Conservation (phyloP, 2,113 vertebrate genomes). For the Cyrtonyx montezumae region DNA sequence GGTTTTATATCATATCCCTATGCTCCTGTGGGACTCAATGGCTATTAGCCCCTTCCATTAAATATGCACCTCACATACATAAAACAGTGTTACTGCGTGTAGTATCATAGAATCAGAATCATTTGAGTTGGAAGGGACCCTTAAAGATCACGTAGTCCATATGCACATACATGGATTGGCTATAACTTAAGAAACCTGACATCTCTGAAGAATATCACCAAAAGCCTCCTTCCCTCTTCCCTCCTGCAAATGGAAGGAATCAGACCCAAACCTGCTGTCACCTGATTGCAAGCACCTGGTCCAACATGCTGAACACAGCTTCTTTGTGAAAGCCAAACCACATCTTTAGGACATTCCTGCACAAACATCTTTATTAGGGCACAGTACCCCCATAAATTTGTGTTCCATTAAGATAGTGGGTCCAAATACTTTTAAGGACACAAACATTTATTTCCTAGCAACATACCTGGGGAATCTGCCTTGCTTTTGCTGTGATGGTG, state of each 20-base stretch:
- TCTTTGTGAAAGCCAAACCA: background rate
- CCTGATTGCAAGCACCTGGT: background rate
- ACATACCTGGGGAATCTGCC: background rate
- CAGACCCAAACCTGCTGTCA: background rate
- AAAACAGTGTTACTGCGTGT: background rate
- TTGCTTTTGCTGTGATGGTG: background rate
- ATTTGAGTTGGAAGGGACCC: no score
- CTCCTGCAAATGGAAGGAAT: background rate
- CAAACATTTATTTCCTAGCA: background rate
- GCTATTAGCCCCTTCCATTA: background rate
- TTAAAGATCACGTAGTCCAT: no score
- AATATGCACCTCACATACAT: background rate
- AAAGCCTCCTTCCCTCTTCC: background rate
- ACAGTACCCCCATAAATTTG: background rate
- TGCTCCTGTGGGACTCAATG: background rate
- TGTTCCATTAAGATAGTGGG: background rate
- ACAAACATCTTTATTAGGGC: background rate
- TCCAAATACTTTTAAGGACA: background rate
- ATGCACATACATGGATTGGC: fast-evolving
- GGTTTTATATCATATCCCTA: background rate
- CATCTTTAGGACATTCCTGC: background rate
- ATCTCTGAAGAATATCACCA: background rate
- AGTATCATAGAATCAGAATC: no score
- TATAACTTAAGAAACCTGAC: background rate
- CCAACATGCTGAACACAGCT: background rate